Percentiles rank a stretch among this genome's conserved stretches.
phyloP scores from a whole-genome alignment of 2,113 vertebrate species.

The Tupaia tana region DNA sequence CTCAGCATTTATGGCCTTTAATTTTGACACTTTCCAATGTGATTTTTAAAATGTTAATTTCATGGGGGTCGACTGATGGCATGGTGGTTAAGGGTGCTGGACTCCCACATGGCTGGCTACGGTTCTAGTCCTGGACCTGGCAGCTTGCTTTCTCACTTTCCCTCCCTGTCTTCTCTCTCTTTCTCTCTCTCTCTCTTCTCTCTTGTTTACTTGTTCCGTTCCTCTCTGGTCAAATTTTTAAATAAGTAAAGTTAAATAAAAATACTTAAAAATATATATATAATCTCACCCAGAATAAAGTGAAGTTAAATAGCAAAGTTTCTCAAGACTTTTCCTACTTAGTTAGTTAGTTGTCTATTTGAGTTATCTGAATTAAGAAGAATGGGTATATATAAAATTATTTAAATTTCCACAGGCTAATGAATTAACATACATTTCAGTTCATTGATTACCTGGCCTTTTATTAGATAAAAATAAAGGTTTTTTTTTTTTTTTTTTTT shows the following conservation, averaged over 20 bases:
- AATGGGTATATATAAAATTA: not conserved
- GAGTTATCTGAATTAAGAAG: not conserved
- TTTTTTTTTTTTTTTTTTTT: not conserved
- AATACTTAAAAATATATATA: too few relatives aligned
- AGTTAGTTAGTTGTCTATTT: not conserved
- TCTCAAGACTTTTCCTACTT: not conserved
- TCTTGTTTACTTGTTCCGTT: too few relatives aligned
- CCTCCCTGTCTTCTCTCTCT: too few relatives aligned
- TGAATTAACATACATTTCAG: slow-evolving; percentile 9
- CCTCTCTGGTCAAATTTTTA: too few relatives aligned
- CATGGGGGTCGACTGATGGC: too few relatives aligned
- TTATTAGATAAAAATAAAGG: slow-evolving; percentile 14
- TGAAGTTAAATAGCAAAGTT: slow-evolving; percentile 1
- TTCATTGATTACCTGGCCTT: not conserved
- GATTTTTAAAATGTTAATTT: slow-evolving; percentile 30
- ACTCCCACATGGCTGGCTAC: too few relatives aligned
- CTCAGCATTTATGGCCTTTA: not conserved
- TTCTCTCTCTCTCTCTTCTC: too few relatives aligned
- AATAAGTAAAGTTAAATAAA: too few relatives aligned
- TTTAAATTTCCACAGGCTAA: slow-evolving; percentile 25
- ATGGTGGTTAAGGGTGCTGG: too few relatives aligned
- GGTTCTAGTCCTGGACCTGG: too few relatives aligned
- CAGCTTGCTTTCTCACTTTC: too few relatives aligned
- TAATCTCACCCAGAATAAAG: not conserved
- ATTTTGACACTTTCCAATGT: not conserved